Evolutionary conservation across 2,888 invertebrate species (phyloP), one percentile per base, ranked within the genome.

Genomic region (Atrina japonica): DNA sequence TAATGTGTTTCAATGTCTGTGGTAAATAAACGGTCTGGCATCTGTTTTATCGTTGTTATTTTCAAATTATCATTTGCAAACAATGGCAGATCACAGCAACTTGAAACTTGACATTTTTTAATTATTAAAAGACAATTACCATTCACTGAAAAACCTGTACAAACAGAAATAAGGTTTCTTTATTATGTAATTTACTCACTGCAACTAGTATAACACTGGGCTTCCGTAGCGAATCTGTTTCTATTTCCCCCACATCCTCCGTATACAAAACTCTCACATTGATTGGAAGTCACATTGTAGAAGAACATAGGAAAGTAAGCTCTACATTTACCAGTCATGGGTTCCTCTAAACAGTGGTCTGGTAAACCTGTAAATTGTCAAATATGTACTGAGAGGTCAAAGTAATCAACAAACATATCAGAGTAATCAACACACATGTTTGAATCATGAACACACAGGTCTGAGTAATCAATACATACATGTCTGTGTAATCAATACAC

Each of bases 211-310:
- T 55, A 55, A 47, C 68, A 68, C 56, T 68, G 61, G 18, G 45
- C 40, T 9, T 53, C 53, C 11, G 68, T 47, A n/a, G 52, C 16
- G 41, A 69, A 69, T 11, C 30, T 49, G 18, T 69, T 69, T 9
- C 52, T 52, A 56, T 69, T 69, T 6, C 69, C 69, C 21, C 64
- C 40, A 58, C 69, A 69, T 23, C 69, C 69, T 30, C 69, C 69
- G 30, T 69, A 69, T 49, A 43, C 29, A 64, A 69, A 69, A 49
- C 64, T 55, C 41, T 69, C 64, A 69, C 69, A 69, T 29, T 14
- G 21, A 16, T 41, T 49, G 5, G 64, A 55, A 6, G 61, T 61
- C 16, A 68, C 30, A 35, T 68, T 68, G 35, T 68, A 63, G 35
- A 55, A 68, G 55, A 45, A 68, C 68, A 68, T 61, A 2, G 61